Evolutionary conservation across 1,140 invertebrate species (phyloP).

Genomic region (Pseudomyrmex dendroicus): DNA sequence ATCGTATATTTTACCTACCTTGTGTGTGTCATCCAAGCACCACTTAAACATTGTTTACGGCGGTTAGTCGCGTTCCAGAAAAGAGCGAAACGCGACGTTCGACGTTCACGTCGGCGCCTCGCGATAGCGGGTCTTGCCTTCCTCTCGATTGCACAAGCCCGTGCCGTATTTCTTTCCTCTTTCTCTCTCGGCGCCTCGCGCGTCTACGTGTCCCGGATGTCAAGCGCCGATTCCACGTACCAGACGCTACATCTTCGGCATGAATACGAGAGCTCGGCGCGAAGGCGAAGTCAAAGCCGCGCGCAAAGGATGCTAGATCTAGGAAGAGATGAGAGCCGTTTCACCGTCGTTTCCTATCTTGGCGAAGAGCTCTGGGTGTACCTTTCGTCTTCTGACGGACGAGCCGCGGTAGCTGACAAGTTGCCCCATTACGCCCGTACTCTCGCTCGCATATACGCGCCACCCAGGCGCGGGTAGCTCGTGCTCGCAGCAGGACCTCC

Average conservation of each 20-base stretch:
- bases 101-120: slow-evolving; percentile 5
- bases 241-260: slow-evolving; percentile 57
- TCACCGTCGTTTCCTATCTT: slow-evolving; percentile 33
- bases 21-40: too few species aligned
- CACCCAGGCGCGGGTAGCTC: slow-evolving; percentile 77
- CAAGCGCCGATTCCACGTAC: slow-evolving; percentile 76
- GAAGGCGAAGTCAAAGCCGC: slow-evolving; percentile 34
- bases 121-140: slow-evolving; percentile 41
- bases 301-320: slow-evolving; percentile 12
- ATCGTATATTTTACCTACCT: background rate
- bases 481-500: slow-evolving; percentile 76
- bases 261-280: slow-evolving; percentile 71
- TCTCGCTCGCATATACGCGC: slow-evolving; percentile 65
- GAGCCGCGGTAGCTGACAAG: slow-evolving; percentile 81
- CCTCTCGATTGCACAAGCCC: slow-evolving; percentile 1
- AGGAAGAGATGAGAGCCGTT: slow-evolving; percentile 49
- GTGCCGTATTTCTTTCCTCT: slow-evolving; percentile 52
- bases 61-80: background rate
- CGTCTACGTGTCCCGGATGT: slow-evolving; percentile 77
- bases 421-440: slow-evolving; percentile 80
- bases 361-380: slow-evolving; percentile 53
- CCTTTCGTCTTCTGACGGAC: slow-evolving; percentile 75
- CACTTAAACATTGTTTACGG: background rate
- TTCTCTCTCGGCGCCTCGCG: slow-evolving; percentile 48
- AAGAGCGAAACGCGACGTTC: background rate